Evolutionary conservation across 2,888 invertebrate species (phyloP).

Genomic region (Carpatolechia fugitivella): DNA sequence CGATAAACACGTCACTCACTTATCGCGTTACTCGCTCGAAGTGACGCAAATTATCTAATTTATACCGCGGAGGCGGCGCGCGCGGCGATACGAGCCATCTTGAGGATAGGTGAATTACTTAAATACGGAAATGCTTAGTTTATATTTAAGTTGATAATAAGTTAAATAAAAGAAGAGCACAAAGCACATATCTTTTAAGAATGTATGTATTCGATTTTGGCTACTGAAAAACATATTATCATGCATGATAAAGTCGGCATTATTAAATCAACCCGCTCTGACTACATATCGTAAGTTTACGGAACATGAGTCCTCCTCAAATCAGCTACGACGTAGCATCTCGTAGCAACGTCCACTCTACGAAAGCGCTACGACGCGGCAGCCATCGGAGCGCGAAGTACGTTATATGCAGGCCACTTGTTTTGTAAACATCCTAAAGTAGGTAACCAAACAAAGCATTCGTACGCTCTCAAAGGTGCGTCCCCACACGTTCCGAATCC

Average conservation of each 20-base stretch:
- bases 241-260: no score
- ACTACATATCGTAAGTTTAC: no score
- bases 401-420: background rate
- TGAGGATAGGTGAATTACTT: background rate
- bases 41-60: background rate
- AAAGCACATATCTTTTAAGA: no score
- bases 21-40: slow-evolving; percentile 2
- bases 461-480: background rate
- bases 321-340: background rate
- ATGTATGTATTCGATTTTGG: no score
- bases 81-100: background rate
- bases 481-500: background rate
- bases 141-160: no score
- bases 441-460: background rate
- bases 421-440: background rate
- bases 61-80: background rate
- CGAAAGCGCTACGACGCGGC: background rate
- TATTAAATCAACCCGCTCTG: no score
- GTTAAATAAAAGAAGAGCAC: no score
- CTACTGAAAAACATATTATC: no score
- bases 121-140: no score
- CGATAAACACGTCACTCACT: slow-evolving; percentile 4
- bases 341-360: background rate
- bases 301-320: no score
- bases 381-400: no score